Evolutionary conservation across 2,888 invertebrate genomes (phyloP).

Genomic region (Steinernema carpocapsae): DNA sequence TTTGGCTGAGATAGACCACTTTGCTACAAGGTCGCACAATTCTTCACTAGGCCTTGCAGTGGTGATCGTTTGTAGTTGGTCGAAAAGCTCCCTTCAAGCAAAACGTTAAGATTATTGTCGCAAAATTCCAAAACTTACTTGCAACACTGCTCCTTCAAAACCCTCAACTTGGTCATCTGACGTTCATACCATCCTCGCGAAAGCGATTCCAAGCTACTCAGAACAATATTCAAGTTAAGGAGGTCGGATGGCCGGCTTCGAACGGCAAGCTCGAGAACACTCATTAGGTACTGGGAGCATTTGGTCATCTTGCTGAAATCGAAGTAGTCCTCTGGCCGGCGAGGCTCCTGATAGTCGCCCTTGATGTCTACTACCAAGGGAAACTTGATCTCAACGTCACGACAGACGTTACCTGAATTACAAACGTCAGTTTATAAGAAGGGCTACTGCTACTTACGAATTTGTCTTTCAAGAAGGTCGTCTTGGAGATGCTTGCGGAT

Average conservation of each 20-base stretch:
- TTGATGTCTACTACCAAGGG: not conserved
- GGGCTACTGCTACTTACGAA: not conserved
- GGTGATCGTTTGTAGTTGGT: not conserved
- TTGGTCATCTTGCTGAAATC: not conserved
- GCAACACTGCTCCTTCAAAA: not conserved
- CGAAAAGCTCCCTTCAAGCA: constrained; percentile 1
- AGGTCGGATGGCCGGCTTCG: constrained; percentile 40
- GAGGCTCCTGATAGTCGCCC: constrained; percentile 6
- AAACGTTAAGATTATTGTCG: not conserved
- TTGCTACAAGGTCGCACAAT: not conserved
- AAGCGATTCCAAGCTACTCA: constrained; percentile 44
- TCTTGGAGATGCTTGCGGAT: constrained; percentile 38
- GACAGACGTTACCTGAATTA: not conserved
- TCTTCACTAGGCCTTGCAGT: not conserved
- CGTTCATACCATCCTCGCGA: constrained; percentile 14
- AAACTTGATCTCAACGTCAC: not conserved
- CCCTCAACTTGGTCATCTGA: not conserved
- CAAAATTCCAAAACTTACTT: not conserved
- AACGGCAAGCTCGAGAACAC: constrained; percentile 10
- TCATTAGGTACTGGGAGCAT: not conserved
- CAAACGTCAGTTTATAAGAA: not conserved
- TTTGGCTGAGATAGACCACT: not conserved
- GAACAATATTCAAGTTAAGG: constrained; percentile 42
- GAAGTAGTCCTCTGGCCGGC: not conserved
- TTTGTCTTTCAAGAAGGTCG: not conserved